Percentiles rank a stretch among this genome's conserved stretches.
These are phyloP conservation scores for Lateolabrax maculatus DNA, from an alignment of 2,797 vertebrate species.

Conservation along the genomic window DNA sequence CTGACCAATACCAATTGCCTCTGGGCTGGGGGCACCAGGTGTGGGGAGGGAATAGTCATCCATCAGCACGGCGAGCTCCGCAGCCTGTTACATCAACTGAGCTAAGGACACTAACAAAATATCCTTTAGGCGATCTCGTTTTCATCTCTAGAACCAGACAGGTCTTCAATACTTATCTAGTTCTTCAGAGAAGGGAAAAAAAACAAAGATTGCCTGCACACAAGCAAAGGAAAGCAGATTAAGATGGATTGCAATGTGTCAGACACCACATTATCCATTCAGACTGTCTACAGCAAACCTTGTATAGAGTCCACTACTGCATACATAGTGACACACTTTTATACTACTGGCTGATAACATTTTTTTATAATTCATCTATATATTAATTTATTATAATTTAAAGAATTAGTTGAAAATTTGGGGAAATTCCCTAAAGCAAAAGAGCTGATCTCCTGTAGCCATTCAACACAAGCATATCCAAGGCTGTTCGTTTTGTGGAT, in stretches of 20 bases:
- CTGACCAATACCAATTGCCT: conserved; percentile 45
- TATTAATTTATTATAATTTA: background rate
- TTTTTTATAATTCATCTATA: background rate
- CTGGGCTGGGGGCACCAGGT: conserved; percentile 51
- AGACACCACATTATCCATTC: background rate
- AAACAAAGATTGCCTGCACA: conserved; percentile 1
- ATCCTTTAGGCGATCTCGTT: conserved; percentile 18
- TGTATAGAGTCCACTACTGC: background rate
- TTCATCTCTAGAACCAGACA: conserved; percentile 25
- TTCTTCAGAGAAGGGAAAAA: conserved; percentile 2
- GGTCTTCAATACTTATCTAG: conserved; percentile 38
- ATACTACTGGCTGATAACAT: background rate
- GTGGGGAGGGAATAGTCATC: conserved; percentile 63
- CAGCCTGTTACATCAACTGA: conserved; percentile 35
- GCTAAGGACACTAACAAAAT: conserved; percentile 47
- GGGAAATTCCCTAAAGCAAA: background rate
- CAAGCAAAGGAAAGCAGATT: conserved; percentile 21
- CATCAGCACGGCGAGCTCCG: conserved; percentile 59
- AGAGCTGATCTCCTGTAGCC: background rate
- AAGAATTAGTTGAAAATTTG: background rate
- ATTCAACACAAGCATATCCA: conserved; percentile 1
- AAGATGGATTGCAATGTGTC: background rate
- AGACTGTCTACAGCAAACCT: background rate
- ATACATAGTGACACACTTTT: background rate
- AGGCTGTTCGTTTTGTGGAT: conserved; percentile 34